A percentile compares a stretch with the other conserved stretches of the same genome.
Conservation (phyloP, 2,888 invertebrate species). For the Listrodromus nycthemerus region DNA sequence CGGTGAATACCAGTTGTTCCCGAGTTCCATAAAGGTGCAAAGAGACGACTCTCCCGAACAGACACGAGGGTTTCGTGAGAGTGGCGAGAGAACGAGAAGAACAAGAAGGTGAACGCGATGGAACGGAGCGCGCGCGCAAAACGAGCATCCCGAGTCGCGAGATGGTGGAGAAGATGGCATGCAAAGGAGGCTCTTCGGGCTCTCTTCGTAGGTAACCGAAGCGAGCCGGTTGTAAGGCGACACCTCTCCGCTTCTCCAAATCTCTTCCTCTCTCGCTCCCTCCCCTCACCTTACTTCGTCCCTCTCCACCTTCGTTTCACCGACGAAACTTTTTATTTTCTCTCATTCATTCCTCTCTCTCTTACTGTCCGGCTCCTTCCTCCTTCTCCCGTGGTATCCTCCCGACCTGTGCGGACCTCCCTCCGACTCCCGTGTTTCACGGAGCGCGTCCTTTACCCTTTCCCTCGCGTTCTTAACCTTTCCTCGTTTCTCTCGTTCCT, state of each 20-base stretch:
- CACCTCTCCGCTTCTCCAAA: slow-evolving; percentile 82
- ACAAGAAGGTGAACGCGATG: slow-evolving; percentile 71
- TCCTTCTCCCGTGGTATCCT: slow-evolving; percentile 18
- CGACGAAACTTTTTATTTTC: slow-evolving; percentile 66
- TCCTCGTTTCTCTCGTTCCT: slow-evolving; percentile 41
- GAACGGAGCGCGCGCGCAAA: slow-evolving; percentile 77
- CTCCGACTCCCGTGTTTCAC: slow-evolving; percentile 50
- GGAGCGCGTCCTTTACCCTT: slow-evolving; percentile 49
- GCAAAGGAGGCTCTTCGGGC: slow-evolving; percentile 81
- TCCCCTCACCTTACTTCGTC: slow-evolving; percentile 14
- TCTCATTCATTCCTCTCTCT: slow-evolving; percentile 65
- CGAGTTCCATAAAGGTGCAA: slow-evolving; percentile 53
- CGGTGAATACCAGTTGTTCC: slow-evolving; percentile 60
- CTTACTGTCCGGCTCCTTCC: not conserved
- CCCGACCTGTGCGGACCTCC: slow-evolving; percentile 63
- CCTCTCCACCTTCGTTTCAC: slow-evolving; percentile 61
- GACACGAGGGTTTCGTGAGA: slow-evolving; percentile 54
- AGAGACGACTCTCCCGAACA: slow-evolving; percentile 48
- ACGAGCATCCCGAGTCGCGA: slow-evolving; percentile 77
- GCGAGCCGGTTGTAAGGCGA: slow-evolving; percentile 84
- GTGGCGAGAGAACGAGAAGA: slow-evolving; percentile 68
- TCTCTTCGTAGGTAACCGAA: slow-evolving; percentile 81
- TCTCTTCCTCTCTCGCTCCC: slow-evolving; percentile 73
- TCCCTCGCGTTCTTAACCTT: slow-evolving; percentile 17
- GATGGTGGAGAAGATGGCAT: slow-evolving; percentile 84